These are phyloP conservation scores for Sinocyclocheilus anshuiensis DNA, from an alignment of 2,113 vertebrate species.

Conservation along the genomic window DNA sequence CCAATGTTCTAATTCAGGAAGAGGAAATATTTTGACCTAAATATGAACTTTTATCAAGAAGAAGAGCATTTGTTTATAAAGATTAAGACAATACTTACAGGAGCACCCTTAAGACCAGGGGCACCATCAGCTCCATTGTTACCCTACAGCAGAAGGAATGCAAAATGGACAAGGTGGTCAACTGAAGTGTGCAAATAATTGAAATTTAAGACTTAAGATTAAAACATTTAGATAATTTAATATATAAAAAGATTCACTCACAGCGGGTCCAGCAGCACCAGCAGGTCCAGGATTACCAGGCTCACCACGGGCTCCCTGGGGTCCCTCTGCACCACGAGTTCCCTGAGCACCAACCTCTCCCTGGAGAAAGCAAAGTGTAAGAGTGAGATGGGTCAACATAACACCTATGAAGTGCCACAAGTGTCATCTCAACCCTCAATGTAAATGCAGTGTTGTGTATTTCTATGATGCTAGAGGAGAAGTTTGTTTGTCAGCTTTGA, in stretches of 20 bases:
- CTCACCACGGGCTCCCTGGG: slow-evolving; percentile 91
- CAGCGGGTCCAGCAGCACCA: slow-evolving; percentile 88
- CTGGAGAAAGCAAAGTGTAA: slow-evolving; percentile 66
- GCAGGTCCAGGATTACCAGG: slow-evolving; percentile 91
- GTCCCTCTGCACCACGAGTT: slow-evolving; percentile 88
- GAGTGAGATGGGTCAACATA: neutral
- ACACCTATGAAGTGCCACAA: neutral
- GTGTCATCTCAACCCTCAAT: neutral
- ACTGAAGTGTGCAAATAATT: neutral
- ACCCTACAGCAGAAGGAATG: slow-evolving; percentile 76
- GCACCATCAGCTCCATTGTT: slow-evolving; percentile 92
- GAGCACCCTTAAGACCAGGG: slow-evolving; percentile 87
- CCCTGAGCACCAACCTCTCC: slow-evolving; percentile 93
- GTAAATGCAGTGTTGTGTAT: neutral
- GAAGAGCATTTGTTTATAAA: neutral
- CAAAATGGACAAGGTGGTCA: neutral
- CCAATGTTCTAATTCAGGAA: neutral
- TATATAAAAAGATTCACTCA: slow-evolving; percentile 72
- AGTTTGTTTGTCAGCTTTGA: neutral
- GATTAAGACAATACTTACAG: slow-evolving; percentile 79
- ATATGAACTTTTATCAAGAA: neutral
- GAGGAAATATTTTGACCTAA: neutral
- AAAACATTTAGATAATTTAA: neutral
- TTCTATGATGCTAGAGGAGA: neutral
- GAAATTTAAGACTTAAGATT: neutral